Percentiles rank a stretch among this genome's conserved stretches.
Conservation (phyloP, 2,797 vertebrate genomes). For the Artibeus jamaicensis region DNA sequence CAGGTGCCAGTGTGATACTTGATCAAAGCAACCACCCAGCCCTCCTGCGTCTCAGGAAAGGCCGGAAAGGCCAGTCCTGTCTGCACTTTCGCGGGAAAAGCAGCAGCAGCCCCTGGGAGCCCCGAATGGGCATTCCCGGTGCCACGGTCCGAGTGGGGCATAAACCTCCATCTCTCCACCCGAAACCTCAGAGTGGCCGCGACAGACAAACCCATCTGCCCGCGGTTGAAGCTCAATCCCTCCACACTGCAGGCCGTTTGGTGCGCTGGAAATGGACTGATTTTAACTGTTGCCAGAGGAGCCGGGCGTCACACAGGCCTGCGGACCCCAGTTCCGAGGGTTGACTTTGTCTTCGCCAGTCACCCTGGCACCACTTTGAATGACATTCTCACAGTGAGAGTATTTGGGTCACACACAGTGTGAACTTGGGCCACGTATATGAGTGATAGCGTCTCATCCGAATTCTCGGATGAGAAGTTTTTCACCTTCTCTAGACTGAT, state of each 20-base stretch:
- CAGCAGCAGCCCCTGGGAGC: background rate
- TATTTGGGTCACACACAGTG: background rate
- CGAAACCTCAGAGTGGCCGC: background rate
- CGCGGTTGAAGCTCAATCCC: background rate
- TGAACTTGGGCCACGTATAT: background rate
- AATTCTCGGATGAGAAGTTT: background rate
- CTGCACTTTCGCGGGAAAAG: background rate
- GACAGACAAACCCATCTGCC: background rate
- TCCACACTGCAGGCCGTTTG: background rate
- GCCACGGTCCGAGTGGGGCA: background rate
- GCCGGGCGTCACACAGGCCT: background rate
- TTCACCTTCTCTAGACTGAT: background rate
- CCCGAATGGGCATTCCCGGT: background rate
- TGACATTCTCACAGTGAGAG: background rate
- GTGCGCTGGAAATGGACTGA: background rate
- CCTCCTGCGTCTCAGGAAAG: background rate
- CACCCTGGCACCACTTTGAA: background rate
- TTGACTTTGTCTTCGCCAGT: background rate
- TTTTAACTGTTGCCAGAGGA: background rate
- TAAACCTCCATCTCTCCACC: background rate
- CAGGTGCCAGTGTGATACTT: background rate
- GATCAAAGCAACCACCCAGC: background rate
- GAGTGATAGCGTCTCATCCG: background rate
- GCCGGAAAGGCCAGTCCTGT: background rate
- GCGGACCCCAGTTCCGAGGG: background rate